Base-by-base conservation (phyloP, 2,888 invertebrate genomes). In the Plebejus argus region DNA sequence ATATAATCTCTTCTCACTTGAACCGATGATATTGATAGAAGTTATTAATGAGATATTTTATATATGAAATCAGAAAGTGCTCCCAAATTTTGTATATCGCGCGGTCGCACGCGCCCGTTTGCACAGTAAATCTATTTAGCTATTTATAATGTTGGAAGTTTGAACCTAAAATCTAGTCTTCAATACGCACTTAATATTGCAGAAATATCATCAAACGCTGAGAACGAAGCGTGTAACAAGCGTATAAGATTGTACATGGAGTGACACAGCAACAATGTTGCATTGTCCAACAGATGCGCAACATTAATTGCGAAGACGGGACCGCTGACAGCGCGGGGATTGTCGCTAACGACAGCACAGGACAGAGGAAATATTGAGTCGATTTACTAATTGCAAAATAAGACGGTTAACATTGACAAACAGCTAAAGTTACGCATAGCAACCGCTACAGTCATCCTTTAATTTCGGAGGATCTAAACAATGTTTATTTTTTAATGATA, bases 311-410 rank as follows among this genome's bases (percentile, higher is more conserved):
- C 15, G 66, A 0, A 15, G 28, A 66, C 66, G 18, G 61, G 28
- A 33, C 15, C 1, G 66, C 33, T 66, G 66, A 66, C 66, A 66
- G 66, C 28, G 20, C 66, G 15, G 28, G 66, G 28, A 66, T 28
- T 12, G 66, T 66, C 15, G 28, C 28, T 28, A 33, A 66, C 28
- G 66, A 66, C 66, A 66, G 66, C 1, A 61, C 66, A 23, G 61
- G 66, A 33, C 66, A 66, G 66, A 33, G 7, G 20, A 66, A 66
- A 66, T 66, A 66, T 66, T 66, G 66, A 28, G 15, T 33, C 66
- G 33, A 66, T 66, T 66, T 28, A 66, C 66, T 66, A 66, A 66
- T 66, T 66, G 66, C 28, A 33, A 66, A 66, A 66, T 33, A 66
- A 66, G 66, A 15, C 23, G 15, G 15, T 28, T 28, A 66, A 18